Conservation (phyloP, 92 coral and sea anemone species). For the Nematostella vectensis region DNA sequence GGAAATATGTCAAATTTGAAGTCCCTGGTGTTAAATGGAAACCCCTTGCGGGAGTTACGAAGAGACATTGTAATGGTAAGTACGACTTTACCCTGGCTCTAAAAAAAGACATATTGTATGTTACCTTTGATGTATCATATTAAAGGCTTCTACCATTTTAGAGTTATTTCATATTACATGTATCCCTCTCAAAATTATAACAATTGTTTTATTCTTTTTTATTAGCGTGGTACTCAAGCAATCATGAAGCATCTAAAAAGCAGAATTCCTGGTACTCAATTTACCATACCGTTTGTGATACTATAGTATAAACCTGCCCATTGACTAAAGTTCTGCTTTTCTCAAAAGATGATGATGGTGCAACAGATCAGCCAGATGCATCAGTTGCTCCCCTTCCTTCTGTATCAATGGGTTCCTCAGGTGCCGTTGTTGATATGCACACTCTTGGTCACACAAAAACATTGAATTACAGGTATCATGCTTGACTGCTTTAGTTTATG, state of each 20-base stretch:
- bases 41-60: conserved; percentile 74
- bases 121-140: too few relatives aligned
- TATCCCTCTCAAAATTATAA: too few relatives aligned
- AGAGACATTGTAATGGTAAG: conserved; percentile 87
- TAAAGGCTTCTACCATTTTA: too few relatives aligned
- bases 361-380: conserved; percentile 32
- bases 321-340: background rate
- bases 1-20: conserved; percentile 81
- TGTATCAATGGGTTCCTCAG: conserved; percentile 35
- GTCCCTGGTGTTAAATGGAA: conserved; percentile 77
- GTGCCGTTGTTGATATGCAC: conserved; percentile 53
- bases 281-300: background rate
- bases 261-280: conserved; percentile 76
- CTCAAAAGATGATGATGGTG: conserved; percentile 51
- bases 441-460: conserved; percentile 62
- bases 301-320: background rate
- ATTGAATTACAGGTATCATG: conserved; percentile 83
- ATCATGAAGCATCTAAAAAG: conserved; percentile 72
- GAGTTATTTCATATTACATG: too few relatives aligned
- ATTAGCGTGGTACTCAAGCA: conserved; percentile 92
- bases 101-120: too few relatives aligned
- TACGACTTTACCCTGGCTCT: background rate
- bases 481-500: too few relatives aligned
- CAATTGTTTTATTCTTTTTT: too few relatives aligned
- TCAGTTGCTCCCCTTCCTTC: conserved; percentile 39